Base-by-base conservation (phyloP, 2,113 vertebrate species). In the Arothron firmamentum region DNA sequence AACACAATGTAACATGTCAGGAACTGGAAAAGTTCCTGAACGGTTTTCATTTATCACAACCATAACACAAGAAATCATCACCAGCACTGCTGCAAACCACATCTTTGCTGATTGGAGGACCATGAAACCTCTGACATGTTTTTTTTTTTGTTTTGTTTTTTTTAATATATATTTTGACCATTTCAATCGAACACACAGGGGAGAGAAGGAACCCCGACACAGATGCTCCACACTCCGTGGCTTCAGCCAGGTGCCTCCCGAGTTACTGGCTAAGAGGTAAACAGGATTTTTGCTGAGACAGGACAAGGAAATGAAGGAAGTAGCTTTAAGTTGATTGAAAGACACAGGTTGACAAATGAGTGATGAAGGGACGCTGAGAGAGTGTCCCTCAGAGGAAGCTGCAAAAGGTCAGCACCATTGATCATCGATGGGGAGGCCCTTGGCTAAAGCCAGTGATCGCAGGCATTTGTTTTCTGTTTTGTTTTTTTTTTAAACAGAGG, bases 161-260 rank as follows among this genome's bases (percentile, higher is more conserved):
- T 34, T 34, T 34, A 1, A 9, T 4, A 34, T 38, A 38, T 11
- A 38, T 11, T 38, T 75, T 28, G 66, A 62, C 86, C 83, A 83
- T 89, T 88, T 89, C 85, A 74, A 70, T 91, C 88, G 84, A 90
- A 91, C 87, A 66, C 87, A 81, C 81, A 1, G 48, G 80, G 76
- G 85, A 81, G 80, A 68, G 72, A 69, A 70, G 82, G 43, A 13
- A 45, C 79, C 62, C 45, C 41, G 67, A 80, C 64, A 69, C 64
- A 69, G 70, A 65, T 17, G 9, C 59, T 65, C 79, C 67, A 43
- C 16, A 49, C 72, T 70, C 51, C 34, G 9, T 41, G 50, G 52
- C 51, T 67, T 74, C 50, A 64, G 72, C 76, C 67, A 75, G 58
- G 65, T 73, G 73, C 82, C 76, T 80, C 79, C 54, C 20, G 43